Evolutionary conservation across 2,888 invertebrate species (phyloP).

Genomic region (Galerucella calmariensis): DNA sequence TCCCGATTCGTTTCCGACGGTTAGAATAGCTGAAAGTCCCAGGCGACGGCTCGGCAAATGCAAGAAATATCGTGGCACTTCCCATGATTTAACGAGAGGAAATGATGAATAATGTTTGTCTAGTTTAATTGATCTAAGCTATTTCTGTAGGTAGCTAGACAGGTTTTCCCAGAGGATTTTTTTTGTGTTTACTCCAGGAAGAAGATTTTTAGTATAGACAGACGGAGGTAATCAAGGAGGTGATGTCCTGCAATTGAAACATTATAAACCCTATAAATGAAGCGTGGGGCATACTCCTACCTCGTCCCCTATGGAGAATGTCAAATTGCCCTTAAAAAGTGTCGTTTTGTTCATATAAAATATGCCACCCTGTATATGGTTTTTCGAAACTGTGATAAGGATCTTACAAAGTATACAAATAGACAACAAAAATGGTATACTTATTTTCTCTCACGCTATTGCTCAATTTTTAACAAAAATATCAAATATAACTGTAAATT

Average conservation of each 20-base stretch:
- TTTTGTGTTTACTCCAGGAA: background rate
- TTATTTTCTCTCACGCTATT: no score
- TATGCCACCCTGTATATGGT: no score
- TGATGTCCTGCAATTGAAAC: background rate
- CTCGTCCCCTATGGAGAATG: no score
- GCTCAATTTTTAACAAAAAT: no score
- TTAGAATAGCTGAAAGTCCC: slow-evolving; percentile 18
- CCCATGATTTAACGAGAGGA: slow-evolving; percentile 13
- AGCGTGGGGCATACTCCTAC: no score
- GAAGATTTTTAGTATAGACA: background rate
- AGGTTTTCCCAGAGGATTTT: background rate
- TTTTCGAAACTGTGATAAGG: no score
- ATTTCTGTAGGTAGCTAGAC: background rate
- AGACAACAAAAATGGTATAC: no score
- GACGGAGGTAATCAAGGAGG: no score
- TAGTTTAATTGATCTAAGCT: slow-evolving; percentile 12
- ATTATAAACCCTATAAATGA: background rate
- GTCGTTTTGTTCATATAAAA: no score
- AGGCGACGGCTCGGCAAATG: slow-evolving; percentile 4
- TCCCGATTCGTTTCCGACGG: slow-evolving; percentile 25
- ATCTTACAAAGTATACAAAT: no score
- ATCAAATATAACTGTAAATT: no score
- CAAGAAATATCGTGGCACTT: slow-evolving; percentile 15
- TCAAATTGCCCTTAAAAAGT: no score
- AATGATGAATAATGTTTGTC: slow-evolving; percentile 14